Evolutionary conservation across 2,113 vertebrate genomes (phyloP).

Genomic region (Rhadina sibilatrix): DNA sequence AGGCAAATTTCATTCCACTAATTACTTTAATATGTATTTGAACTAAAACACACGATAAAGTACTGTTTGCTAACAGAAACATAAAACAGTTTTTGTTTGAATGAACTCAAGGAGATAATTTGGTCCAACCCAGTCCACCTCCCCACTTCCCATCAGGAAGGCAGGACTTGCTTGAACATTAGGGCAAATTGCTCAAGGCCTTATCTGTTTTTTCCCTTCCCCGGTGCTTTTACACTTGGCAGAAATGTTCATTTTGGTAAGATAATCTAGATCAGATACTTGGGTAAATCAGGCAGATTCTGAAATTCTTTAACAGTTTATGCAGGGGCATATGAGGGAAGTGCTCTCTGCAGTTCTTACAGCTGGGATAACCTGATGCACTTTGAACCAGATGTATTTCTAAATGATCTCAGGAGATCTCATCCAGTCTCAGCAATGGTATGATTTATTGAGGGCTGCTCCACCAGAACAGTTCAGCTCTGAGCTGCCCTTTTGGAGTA

Average conservation of each 20-base stretch:
- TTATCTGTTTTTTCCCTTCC: background rate
- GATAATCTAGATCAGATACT: background rate
- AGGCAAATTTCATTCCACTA: background rate
- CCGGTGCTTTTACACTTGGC: background rate
- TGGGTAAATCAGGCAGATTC: background rate
- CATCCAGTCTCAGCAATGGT: background rate
- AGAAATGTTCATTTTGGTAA: background rate
- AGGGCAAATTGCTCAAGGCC: rapidly evolving
- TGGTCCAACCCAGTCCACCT: background rate
- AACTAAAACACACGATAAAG: background rate
- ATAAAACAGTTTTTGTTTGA: background rate
- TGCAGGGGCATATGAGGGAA: rapidly evolving
- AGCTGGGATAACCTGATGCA: background rate
- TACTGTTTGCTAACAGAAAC: background rate
- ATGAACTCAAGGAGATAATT: background rate
- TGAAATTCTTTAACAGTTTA: background rate
- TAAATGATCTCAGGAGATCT: background rate
- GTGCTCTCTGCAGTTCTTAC: background rate
- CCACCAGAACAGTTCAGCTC: background rate
- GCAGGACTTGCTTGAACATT: background rate
- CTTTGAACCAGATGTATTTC: background rate
- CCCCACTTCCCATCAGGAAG: background rate
- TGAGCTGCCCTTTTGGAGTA: background rate
- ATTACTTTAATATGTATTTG: background rate
- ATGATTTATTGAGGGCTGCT: background rate